Evolutionary conservation across 1,140 invertebrate species (phyloP).

Genomic region (Tachypleus tridentatus): DNA sequence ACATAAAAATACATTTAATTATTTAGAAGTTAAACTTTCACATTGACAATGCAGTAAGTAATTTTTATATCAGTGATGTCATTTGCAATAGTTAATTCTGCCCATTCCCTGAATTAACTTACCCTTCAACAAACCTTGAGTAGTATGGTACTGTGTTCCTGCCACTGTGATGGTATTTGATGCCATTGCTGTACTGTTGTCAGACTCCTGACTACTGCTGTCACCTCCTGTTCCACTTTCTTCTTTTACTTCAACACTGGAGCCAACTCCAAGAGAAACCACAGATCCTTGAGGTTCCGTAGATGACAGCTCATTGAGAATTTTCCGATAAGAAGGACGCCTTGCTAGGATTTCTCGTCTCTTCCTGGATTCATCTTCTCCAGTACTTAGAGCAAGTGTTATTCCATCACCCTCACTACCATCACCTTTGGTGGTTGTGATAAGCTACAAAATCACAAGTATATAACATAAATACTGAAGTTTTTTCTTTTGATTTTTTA

Average conservation of each 20-base stretch:
- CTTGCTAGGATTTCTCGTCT: slow-evolving; percentile 80
- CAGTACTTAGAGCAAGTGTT: too few species aligned
- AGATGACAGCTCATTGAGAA: slow-evolving; percentile 72
- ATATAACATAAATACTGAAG: too few species aligned
- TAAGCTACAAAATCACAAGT: slow-evolving; percentile 20
- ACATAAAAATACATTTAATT: too few species aligned
- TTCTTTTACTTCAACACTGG: slow-evolving; percentile 14
- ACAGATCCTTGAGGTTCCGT: slow-evolving; percentile 18
- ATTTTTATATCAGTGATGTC: too few species aligned
- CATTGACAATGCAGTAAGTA: too few species aligned
- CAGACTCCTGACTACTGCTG: slow-evolving; percentile 43
- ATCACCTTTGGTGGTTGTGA: slow-evolving; percentile 43
- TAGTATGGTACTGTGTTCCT: slow-evolving; percentile 22
- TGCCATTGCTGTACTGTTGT: slow-evolving; percentile 37
- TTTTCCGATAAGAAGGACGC: slow-evolving; percentile 91
- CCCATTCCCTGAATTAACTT: too few species aligned
- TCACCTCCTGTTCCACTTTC: slow-evolving; percentile 2
- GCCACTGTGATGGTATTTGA: slow-evolving; percentile 29
- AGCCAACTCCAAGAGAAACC: not conserved
- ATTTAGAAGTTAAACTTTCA: too few species aligned
- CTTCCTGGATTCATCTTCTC: slow-evolving; percentile 44
- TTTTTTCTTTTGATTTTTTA: too few species aligned
- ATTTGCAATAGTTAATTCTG: too few species aligned
- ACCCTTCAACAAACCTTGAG: not conserved
- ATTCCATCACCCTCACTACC: not conserved